Percentiles rank a stretch among this genome's conserved stretches.
phyloP scores from a whole-genome alignment of 2,888 invertebrate species.

The Melanostoma mellinum region DNA sequence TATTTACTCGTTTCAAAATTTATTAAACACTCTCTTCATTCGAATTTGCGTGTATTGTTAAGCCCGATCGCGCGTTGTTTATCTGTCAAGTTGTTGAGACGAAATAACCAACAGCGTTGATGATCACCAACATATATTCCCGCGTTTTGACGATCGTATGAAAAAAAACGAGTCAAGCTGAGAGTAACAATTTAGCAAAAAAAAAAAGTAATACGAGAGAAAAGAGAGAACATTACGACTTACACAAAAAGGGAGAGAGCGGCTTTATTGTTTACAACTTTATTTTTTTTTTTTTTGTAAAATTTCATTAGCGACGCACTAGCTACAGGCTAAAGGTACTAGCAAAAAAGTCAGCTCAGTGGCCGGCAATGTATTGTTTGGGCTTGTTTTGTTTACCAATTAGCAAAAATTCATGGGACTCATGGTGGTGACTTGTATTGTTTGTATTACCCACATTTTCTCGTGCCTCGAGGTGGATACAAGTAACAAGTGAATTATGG shows the following conservation, averaged over 20 bases:
- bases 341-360: conserved; percentile 16
- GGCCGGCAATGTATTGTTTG: conserved; percentile 47
- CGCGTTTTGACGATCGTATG: conserved; percentile 8
- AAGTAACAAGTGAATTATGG: conserved; percentile 13
- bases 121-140: conserved; percentile 64
- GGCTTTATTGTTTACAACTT: conserved; percentile 65
- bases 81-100: conserved; percentile 67
- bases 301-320: neutral
- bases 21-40: neutral
- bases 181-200: neutral
- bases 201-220: conserved; percentile 1
- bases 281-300: conserved; percentile 29
- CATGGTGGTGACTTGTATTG: conserved; percentile 1
- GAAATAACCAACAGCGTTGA: conserved; percentile 54
- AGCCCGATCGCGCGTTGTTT: conserved; percentile 64
- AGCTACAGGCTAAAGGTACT: neutral
- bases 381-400: conserved; percentile 66
- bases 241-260: conserved; percentile 4
- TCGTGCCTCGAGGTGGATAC: neutral
- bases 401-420: conserved; percentile 41
- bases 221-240: conserved; percentile 5
- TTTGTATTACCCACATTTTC: conserved; percentile 4
- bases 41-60: neutral
- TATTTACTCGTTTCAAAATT: conserved; percentile 7
- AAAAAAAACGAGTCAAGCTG: conserved; percentile 1